phyloP scores from a whole-genome alignment of 1,140 invertebrate species.

The Aphidius ervi region DNA sequence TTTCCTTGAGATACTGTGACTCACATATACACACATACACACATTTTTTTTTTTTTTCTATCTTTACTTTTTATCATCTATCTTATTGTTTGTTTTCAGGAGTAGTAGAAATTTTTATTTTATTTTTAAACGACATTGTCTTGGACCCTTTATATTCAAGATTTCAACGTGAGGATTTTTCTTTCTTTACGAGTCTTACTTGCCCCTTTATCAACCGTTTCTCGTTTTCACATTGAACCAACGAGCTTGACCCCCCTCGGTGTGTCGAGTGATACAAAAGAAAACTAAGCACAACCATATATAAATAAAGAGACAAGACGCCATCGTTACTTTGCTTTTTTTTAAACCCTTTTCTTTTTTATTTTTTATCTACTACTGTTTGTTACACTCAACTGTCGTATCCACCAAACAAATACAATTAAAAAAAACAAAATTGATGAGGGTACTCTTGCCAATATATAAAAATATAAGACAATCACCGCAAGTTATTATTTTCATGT shows the following conservation, averaged over 20 bases:
- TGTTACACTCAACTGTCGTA: no score
- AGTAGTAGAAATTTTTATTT: neutral
- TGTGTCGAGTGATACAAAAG: constrained; percentile 8
- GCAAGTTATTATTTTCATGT: no score
- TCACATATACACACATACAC: neutral
- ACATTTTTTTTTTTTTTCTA: neutral
- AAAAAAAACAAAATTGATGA: no score
- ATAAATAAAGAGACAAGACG: no score
- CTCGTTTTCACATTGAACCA: neutral
- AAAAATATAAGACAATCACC: no score
- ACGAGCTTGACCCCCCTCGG: constrained; percentile 10
- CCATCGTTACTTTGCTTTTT: no score
- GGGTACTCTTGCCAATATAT: no score
- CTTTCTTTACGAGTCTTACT: neutral
- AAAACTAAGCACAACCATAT: neutral
- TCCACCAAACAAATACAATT: no score
- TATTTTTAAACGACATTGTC: constrained; percentile 8
- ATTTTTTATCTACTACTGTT: no score
- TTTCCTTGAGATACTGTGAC: neutral
- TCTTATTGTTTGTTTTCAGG: neutral
- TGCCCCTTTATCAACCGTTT: constrained; percentile 3
- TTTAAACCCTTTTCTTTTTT: no score
- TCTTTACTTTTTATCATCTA: neutral
- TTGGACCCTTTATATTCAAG: neutral
- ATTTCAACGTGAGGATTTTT: constrained; percentile 1